These are phyloP conservation scores for Athalia rosae DNA, from an alignment of 2,888 invertebrate species.

Conservation along the genomic window DNA sequence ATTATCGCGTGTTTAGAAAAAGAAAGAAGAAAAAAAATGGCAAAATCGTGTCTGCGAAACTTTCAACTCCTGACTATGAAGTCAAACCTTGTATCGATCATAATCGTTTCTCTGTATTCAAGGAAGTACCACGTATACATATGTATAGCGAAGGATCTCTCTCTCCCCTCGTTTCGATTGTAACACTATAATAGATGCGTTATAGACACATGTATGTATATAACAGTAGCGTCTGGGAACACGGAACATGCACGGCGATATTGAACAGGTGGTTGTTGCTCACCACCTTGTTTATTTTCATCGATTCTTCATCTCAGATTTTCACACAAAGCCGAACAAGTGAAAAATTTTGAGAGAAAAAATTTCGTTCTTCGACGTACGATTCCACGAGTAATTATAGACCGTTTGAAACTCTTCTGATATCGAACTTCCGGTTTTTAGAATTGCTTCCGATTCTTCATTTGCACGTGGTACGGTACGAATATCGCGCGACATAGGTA, in stretches of 20 bases:
- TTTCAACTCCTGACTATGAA: no score
- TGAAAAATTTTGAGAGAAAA: no score
- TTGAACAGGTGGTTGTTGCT: slow-evolving; percentile 29
- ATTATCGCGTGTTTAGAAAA: no score
- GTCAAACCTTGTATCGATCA: neutral
- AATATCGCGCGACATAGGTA: neutral
- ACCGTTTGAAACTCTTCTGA: no score
- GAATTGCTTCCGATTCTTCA: slow-evolving; percentile 6
- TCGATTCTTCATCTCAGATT: neutral
- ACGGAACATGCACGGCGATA: slow-evolving; percentile 1
- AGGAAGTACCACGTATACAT: neutral
- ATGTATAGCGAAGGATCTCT: no score
- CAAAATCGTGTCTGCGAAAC: no score
- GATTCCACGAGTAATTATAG: no score
- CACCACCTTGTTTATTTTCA: neutral
- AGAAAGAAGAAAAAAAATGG: no score
- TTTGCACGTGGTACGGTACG: neutral
- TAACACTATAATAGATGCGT: neutral
- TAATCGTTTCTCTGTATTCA: neutral
- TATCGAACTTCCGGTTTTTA: no score
- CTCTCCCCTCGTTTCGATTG: no score
- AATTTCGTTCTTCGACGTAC: no score
- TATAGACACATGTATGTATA: neutral
- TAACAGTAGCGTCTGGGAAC: neutral
- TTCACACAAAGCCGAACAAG: neutral